Base-by-base conservation (phyloP, 2,888 invertebrate genomes). In the Salticus scenicus region DNA sequence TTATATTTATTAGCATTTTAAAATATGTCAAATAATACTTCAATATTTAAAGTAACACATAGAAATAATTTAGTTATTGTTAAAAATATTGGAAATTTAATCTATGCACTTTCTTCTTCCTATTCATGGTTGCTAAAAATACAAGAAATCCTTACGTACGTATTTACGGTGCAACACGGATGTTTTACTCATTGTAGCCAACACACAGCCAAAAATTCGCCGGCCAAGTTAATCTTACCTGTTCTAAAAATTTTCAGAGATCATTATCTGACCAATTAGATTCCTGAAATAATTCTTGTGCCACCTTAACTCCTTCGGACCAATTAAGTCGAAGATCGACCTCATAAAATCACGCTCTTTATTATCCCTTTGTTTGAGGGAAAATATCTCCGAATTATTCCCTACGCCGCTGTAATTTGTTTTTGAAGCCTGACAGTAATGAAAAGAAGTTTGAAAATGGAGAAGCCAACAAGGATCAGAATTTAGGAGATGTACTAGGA, bases 321-420 rank as follows among this genome's bases (percentile, higher is more conserved):
- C 81, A 81, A 81, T 81, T 81, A 81, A 75, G 72, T 73, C 28
- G 47, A 72, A 80, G 57, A 80, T 66, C 72, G 66, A 81, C 81
- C 74, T 30, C 81, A 81, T 47, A 42, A 75, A 69, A 37, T 57
- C 47, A 24, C 51, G 1, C 37, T 67, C 70, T 74, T 57, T 73
- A 77, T 77, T 77, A 72, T 77, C 83, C 83, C 83, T 84, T 37
- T 37, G 37, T 37, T 4, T 37, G 37, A 37, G 73, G 83, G 77
- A 73, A 84, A 76, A 76, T 83, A 71, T 70, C 63, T 67, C 63
- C 66, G 42, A 63, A 70, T 79, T 73, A 78, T 74, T 75, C 84
- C 78, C 78, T 79, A 78, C 79, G 74, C 71, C 72, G 70, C 33
- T 71, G 79, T 79, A 85, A 85, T 85, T 85, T 85, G 84, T 85